Evolutionary conservation across 2,113 vertebrate species (phyloP), one percentile per base, ranked within the genome.

Genomic region (Psilopogon haemacephalus): DNA sequence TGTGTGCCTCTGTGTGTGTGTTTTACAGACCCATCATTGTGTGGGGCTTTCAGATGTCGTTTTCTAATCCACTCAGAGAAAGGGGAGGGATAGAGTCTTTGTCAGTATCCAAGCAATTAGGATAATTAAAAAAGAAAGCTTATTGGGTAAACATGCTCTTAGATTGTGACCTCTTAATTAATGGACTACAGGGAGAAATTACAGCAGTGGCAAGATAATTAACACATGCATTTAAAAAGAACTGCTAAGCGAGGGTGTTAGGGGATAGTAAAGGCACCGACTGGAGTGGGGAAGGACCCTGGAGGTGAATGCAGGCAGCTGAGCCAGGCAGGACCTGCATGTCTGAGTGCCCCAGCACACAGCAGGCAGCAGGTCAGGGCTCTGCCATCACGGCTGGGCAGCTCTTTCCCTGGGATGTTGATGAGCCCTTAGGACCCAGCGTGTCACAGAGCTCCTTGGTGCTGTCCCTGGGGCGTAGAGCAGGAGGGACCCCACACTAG

Each of bases 71-170:
- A 96, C 96, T 30, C 58, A n/a, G 88, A 90, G 94, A 91, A 96
- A 92, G 95, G 94, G 94, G 96, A 97, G 95, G 97, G 97, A 98
- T 95, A 91, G 98, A 90, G 96, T 92, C 97, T 97, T 97, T 98
- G 98, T 98, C 97, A 97, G 97, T 97, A 96, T 97, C 98, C 84
- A 84, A 97, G 98, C 98, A 98, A 99, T 98, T 98, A 98, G 98
- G 98, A 98, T 99, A 99, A 99, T 99, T 99, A 99, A 99, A 98
- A 98, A 98, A 98, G 98, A 99, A 98, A 97, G 98, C 98, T 98
- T 99, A 99, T 99, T 98, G 98, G 99, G 98, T 99, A 99, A 99
- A 99, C 98, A 99, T 98, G 98, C 98, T 98, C 98, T 97, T 95
- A 97, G 98, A 98, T 98, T 98, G 98, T 99, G 98, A 99, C 98